These are phyloP conservation scores for Goniozus legneri DNA, from an alignment of 1,140 invertebrate genomes.

Conservation along the genomic window DNA sequence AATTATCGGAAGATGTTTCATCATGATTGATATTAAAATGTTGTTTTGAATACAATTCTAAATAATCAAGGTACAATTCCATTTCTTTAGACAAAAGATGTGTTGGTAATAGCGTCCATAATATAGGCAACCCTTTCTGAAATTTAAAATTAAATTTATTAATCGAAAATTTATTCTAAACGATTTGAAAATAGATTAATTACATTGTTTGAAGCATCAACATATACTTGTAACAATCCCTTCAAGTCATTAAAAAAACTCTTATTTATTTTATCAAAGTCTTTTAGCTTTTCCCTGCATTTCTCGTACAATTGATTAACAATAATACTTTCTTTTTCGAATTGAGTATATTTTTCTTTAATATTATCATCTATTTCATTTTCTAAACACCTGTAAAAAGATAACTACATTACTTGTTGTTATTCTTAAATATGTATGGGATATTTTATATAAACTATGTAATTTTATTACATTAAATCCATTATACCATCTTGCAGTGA, in stretches of 20 bases:
- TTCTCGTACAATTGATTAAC: conserved; percentile 31
- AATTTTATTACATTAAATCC: conserved; percentile 35
- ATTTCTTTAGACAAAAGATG: conserved; percentile 42
- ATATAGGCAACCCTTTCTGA: conserved; percentile 32
- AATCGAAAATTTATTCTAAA: too few relatives aligned
- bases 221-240: conserved; percentile 33
- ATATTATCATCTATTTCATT: conserved; percentile 37
- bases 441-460: conserved; percentile 1
- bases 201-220: conserved; percentile 37
- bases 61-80: conserved; percentile 39
- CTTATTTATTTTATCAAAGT: conserved; percentile 33
- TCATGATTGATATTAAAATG: conserved; percentile 25
- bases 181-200: conserved; percentile 1
- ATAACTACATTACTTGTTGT: conserved; percentile 2
- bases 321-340: conserved; percentile 36
- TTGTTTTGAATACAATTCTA: conserved; percentile 36
- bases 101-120: conserved; percentile 45
- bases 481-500: conserved; percentile 32
- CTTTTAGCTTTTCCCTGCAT: conserved; percentile 28
- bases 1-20: conserved; percentile 17
- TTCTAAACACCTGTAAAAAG: conserved; percentile 33
- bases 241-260: conserved; percentile 33
- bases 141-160: conserved; percentile 8
- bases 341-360: conserved; percentile 28
- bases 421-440: conserved; percentile 9